Evolutionary conservation across 2,113 vertebrate species (phyloP), one percentile per base, ranked within the genome.

Genomic region (Gasterosteus aculeatus): DNA sequence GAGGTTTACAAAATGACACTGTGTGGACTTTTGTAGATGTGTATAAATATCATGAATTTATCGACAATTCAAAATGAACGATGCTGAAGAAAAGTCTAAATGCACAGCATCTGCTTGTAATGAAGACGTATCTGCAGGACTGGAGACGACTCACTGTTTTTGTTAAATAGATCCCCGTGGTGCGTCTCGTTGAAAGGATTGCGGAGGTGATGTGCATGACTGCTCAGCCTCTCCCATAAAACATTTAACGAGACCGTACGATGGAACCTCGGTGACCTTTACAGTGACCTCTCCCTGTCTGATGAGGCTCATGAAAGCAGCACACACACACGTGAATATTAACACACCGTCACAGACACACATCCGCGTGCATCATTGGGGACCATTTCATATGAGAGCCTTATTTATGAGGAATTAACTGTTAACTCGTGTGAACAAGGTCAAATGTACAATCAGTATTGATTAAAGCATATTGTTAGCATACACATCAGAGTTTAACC

Each of bases 191-290:
- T 71, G 60, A 87, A 75, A 49, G 61, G 51, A 87, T 53, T 62
- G 71, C 29, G 44, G 71, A 75, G 64, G 42, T 80, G 70, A 72
- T 85, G 76, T 72, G 75, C 72, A 76, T 78, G 79, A 63, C 83
- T 83, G 85, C 75, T 71, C 71, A 6, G 69, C 42, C 64, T 77
- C 70, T 75, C 80, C 71, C 83, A 84, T 91, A 84, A 91, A 90
- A 86, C 71, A 87, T 89, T 90, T 86, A 90, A 90, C 35, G 69
- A 88, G 84, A 70, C 84, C 54, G 73, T 87, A 78, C 85, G 78
- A 38, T 77, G 7, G 16, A 83, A 86, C 78, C 74, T 77, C 59
- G 12, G 54, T 75, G 56, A 89, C 85, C 83, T 86, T 82, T 84
- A 74, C 33, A 6, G 58, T 86, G 84, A 90, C 87, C 83, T 80